phyloP scores from a whole-genome alignment of 2,113 vertebrate genomes.

The Neotoma lepida region DNA sequence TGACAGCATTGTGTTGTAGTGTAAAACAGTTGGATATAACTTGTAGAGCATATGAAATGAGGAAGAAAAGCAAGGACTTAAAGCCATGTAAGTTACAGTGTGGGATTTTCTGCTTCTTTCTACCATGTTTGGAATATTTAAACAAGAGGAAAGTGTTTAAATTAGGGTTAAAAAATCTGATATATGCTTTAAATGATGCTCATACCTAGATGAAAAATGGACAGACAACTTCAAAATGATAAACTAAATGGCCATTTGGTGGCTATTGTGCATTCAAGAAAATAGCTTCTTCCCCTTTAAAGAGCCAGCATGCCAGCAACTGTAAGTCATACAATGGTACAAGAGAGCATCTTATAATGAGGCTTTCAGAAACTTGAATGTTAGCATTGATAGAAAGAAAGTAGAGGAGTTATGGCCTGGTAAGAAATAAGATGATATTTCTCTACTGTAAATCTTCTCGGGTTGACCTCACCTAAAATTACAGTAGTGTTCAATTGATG shows the following conservation, averaged over 20 bases:
- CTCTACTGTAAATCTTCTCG: background rate
- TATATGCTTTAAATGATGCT: background rate
- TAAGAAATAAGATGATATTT: conserved; percentile 3
- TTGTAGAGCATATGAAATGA: background rate
- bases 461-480: background rate
- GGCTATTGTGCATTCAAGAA: background rate
- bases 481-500: background rate
- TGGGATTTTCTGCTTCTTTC: background rate
- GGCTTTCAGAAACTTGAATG: background rate
- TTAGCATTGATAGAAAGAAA: background rate
- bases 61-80: background rate
- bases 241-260: background rate
- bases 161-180: background rate
- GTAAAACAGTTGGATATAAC: background rate
- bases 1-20: background rate
- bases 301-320: background rate
- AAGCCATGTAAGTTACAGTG: rapidly evolving
- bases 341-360: background rate
- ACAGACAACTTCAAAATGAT: background rate
- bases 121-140: background rate
- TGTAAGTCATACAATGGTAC: background rate
- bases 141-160: background rate
- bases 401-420: background rate
- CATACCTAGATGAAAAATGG: background rate
- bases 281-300: background rate